Evolutionary conservation across 2,888 invertebrate species (phyloP), one percentile per base, ranked within the genome.

Genomic region (Megaustenia siamemsis): DNA sequence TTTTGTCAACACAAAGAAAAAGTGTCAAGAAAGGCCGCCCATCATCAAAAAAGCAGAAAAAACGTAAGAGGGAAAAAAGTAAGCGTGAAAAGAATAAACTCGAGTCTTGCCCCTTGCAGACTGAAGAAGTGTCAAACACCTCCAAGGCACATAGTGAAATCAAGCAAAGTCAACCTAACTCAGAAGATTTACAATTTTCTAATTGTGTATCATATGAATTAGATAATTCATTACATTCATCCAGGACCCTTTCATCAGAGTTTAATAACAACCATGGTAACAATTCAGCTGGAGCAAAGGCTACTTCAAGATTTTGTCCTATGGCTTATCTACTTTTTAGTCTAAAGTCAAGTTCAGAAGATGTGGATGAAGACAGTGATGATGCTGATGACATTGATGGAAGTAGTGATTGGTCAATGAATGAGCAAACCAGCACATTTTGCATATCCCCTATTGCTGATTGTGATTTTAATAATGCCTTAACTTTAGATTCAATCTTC

Each of bases 31-130:
- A 83, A 68, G 83, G 83, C 6, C 63, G 83, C 1, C 83, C 83
- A 24, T 83, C 83, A 38, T 83, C 83, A 15, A 83, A 77, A 49
- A 83, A 77, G 40, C 83, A 83, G 45, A 83, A 68, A 56, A 83
- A 83, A 53, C 76, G 83, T 28, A 45, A 66, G 40, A 45, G 83
- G 3, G 63, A 83, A 77, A 83, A 83, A 40, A 66, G 18, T 28
- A 45, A 66, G 40, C 66, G 83, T 1, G 63, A 83, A 77, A 83
- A 83, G 32, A 66, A n/a, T 12, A 83, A 83, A 68, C 83, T 68
- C 15, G 38, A 15, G 10, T 35, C 10, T 53, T 21, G 56, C 18
- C 18, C 73, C 15, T 66, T 68, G 24, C 24, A 1, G 49, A 12
- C 38, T 4, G 32, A 49, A 18, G 28, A 73, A 73, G 15, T 1